These are phyloP conservation scores for Xestia xanthographa DNA, from an alignment of 2,888 invertebrate genomes.

Conservation along the genomic window DNA sequence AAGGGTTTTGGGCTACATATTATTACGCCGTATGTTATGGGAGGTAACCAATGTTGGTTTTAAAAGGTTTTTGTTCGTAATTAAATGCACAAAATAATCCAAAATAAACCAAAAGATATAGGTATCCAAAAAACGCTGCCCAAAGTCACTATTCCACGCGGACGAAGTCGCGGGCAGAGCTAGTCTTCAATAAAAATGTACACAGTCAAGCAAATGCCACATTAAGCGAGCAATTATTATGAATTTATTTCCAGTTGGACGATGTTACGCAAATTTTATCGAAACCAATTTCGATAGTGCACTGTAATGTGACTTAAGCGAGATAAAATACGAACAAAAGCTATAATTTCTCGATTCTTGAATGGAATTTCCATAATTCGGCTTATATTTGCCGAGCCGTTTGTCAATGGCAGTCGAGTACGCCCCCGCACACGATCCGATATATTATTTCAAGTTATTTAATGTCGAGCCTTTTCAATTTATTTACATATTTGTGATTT, in stretches of 20 bases:
- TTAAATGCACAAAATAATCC: too few species aligned
- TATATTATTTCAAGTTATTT: slow-evolving; percentile 79
- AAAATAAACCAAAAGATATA: too few species aligned
- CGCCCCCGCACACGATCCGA: slow-evolving; percentile 63
- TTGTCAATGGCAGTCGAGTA: slow-evolving; percentile 73
- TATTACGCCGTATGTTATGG: too few species aligned
- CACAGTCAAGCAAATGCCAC: slow-evolving; percentile 73
- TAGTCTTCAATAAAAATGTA: slow-evolving; percentile 66
- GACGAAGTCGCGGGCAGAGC: too few species aligned
- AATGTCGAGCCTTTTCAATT: slow-evolving; percentile 73
- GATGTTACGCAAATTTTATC: slow-evolving; percentile 84
- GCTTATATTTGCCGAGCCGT: slow-evolving; percentile 81
- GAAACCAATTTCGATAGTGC: slow-evolving; percentile 88
- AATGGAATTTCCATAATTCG: slow-evolving; percentile 85
- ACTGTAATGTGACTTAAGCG: slow-evolving; percentile 78
- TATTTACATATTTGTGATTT: slow-evolving; percentile 76
- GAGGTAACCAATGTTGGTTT: too few species aligned
- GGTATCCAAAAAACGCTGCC: too few species aligned
- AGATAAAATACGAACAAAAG: slow-evolving; percentile 83
- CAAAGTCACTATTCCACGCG: too few species aligned
- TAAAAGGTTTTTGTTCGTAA: too few species aligned
- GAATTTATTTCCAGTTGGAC: slow-evolving; percentile 84
- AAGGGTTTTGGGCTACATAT: too few species aligned
- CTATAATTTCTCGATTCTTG: slow-evolving; percentile 84
- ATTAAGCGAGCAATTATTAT: slow-evolving; percentile 84